Base-by-base conservation (phyloP, 2,888 invertebrate genomes). In the Trileptium ribeirensis region DNA sequence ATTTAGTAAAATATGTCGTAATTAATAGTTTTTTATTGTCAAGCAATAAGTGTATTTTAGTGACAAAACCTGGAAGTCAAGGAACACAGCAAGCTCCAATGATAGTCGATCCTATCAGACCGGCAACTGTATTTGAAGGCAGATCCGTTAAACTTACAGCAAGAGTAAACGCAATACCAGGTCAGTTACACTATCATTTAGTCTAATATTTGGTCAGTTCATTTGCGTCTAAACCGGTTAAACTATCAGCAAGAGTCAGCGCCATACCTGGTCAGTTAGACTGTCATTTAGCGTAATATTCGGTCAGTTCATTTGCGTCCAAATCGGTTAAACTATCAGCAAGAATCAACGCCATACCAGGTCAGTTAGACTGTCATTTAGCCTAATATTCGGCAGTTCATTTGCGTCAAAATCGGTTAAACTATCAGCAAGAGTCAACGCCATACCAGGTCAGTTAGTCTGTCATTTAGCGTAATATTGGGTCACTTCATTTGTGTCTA, bases 321-420 rank as follows among this genome's bases (percentile, higher is more conserved):
- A 94, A 95, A 89, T 92, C 95, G 1, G 95, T 95, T 67, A 93
- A 94, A 80, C 97, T 99, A 91, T 84, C 85, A 3, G 87, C 88
- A 67, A 87, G 88, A 80, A 86, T 85, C 83, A 84, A 84, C 67
- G 88, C 87, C 79, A 85, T 84, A 80, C 87, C 87, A 24, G 86
- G 86, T 86, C 81, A 79, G 40, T 19, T 51, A 51, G n/a, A n/a
- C n/a, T n/a, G n/a, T n/a, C n/a, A n/a, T n/a, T n/a, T n/a, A n/a
- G n/a, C n/a, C n/a, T n/a, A n/a, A n/a, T n/a, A n/a, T n/a, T n/a
- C n/a, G n/a, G n/a, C n/a, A n/a, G n/a, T n/a, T n/a, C n/a, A n/a
- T n/a, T n/a, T n/a, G n/a, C n/a, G n/a, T n/a, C n/a, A n/a, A 94
- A 95, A 89, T 92, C 95, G 1, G 95, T 95, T 67, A 93, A 94